Conservation (phyloP, 2,888 invertebrate genomes). For the Hylaea fasciaria region DNA sequence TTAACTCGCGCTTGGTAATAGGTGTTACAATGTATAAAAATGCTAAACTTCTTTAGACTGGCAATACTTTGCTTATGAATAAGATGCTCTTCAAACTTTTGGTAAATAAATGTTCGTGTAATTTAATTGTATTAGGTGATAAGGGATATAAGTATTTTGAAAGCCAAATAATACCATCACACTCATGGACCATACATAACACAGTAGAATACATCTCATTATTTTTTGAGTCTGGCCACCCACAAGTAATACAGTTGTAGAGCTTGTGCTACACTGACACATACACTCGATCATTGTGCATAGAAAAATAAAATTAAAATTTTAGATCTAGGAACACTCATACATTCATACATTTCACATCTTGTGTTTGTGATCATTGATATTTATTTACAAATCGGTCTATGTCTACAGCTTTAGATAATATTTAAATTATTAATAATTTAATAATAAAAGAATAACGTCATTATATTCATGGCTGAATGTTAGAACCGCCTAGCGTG, state of each 20-base stretch:
- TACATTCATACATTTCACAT: conserved; percentile 44
- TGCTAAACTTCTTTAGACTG: conserved; percentile 27
- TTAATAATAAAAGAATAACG: neutral
- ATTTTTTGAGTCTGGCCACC: conserved; percentile 59
- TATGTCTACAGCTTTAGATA: conserved; percentile 39
- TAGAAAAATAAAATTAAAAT: conserved; percentile 46
- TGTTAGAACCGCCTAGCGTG: conserved; percentile 31
- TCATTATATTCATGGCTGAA: conserved; percentile 11
- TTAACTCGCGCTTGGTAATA: conserved; percentile 40
- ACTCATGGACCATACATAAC: conserved; percentile 36
- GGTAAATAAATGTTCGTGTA: conserved; percentile 20
- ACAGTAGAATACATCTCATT: conserved; percentile 42
- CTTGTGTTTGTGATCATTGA: conserved; percentile 32
- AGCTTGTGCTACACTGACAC: conserved; percentile 78
- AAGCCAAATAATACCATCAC: conserved; percentile 48
- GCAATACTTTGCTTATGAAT: conserved; percentile 50
- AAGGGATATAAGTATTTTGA: conserved; percentile 47
- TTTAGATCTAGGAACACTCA: conserved; percentile 27
- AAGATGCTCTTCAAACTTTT: conserved; percentile 61
- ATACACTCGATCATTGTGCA: conserved; percentile 52
- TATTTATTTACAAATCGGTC: conserved; percentile 34
- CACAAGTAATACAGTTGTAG: conserved; percentile 66
- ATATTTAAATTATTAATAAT: neutral
- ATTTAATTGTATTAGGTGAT: conserved; percentile 36
- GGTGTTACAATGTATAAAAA: conserved; percentile 36